Base-by-base conservation (phyloP, 2,797 vertebrate genomes). In the Lagocephalus sceleratus region DNA sequence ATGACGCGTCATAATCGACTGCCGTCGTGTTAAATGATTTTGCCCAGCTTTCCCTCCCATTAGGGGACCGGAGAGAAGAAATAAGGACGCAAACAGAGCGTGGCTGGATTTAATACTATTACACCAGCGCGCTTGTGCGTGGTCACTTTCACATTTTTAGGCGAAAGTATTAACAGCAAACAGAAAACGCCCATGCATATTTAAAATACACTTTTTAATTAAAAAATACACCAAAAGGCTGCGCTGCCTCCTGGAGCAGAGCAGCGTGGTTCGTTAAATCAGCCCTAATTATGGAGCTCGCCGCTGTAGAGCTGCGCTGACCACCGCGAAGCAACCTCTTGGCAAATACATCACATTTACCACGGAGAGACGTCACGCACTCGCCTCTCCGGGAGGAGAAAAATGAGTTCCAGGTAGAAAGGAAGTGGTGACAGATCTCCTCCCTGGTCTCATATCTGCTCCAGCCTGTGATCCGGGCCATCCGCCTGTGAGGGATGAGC, bases 341-440 rank as follows among this genome's bases (percentile, higher is more conserved):
- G 57, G 63, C 44, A 73, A 71, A 88, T 84, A 82, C 83, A 85
- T 86, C 84, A 84, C 75, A 71, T 85, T 82, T 75, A 79, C 74
- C 73, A 54, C 75, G 45, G 64, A 65, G 69, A 78, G 70, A 79
- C 63, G 71, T 66, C 63, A 57, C 57, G 52, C 64, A 42, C 59
- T 54, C 51, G 44, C 58, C 78, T 48, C 71, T 79, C 72, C 44
- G 10, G 10, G 51, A 47, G 59, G 51, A 84, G 77, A 84, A 69
- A 82, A 85, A 85, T 77, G 61, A 83, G 60, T 49, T 63, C 43
- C 50, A 61, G 67, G 65, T 71, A 83, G 67, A 78, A 82, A 78
- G 61, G 61, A 63, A 82, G 73, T 60, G 19, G 42, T 85, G 83
- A 85, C 79, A 44, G 75, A 87, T 85, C 75, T 75, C 63, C 64